Conservation (phyloP, 2,113 vertebrate species). For the Regulus satrapa region DNA sequence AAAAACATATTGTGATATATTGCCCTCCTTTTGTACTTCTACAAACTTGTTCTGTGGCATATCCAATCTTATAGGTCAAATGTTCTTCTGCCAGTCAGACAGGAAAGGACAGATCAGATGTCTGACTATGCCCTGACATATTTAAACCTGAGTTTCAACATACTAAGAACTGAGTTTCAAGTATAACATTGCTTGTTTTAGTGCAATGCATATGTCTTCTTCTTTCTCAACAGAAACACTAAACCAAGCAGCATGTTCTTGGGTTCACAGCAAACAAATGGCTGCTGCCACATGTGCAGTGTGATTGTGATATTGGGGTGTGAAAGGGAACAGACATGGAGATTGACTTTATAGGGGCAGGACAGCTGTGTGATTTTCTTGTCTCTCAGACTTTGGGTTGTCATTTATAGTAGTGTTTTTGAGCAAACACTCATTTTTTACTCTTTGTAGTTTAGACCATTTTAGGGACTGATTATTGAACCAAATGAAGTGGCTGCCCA, state of each 20-base stretch:
- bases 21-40: neutral
- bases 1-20: neutral
- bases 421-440: neutral
- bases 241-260: neutral
- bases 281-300: neutral
- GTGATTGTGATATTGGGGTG: neutral
- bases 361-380: neutral
- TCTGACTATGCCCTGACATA: neutral
- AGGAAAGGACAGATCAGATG: neutral
- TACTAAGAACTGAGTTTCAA: neutral
- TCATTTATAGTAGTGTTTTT: neutral
- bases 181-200: neutral
- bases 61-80: neutral
- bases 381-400: neutral
- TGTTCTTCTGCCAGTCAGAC: neutral
- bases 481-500: neutral
- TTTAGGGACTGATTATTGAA: neutral
- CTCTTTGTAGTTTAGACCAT: neutral
- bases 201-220: neutral
- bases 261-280: neutral
- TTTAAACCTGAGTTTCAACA: neutral
- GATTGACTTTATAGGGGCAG: neutral
- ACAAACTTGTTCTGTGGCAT: neutral
- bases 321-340: neutral
- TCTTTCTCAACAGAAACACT: neutral